Conservation (phyloP, 2,888 invertebrate genomes). For the Cremastinae sp. region DNA sequence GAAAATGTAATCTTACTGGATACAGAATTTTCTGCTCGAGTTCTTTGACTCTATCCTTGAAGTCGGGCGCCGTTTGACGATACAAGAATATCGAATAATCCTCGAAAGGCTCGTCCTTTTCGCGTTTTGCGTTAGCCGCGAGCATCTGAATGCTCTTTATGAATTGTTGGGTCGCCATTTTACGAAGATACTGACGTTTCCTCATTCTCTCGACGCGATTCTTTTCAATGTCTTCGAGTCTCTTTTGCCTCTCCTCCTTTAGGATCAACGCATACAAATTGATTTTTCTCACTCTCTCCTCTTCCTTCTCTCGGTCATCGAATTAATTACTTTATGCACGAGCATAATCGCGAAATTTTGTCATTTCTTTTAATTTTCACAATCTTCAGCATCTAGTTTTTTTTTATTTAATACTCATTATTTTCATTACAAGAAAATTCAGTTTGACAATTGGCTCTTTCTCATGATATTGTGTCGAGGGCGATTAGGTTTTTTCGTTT, state of each 20-base stretch:
- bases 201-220: conserved; percentile 85
- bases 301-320: conserved; percentile 16
- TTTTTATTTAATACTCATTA: conserved; percentile 4
- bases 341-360: conserved; percentile 28
- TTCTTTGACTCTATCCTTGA: conserved; percentile 91
- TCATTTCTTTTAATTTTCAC: conserved; percentile 23
- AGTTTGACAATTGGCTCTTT: conserved; percentile 34
- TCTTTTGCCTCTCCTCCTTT: conserved; percentile 88
- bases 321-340: conserved; percentile 39
- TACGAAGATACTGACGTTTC: conserved; percentile 85
- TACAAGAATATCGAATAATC: conserved; percentile 93
- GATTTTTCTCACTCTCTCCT: conserved; percentile 32
- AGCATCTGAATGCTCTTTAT: conserved; percentile 92
- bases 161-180: conserved; percentile 90
- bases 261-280: conserved; percentile 59
- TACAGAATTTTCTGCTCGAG: conserved; percentile 88
- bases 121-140: conserved; percentile 87
- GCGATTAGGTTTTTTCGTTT: conserved; percentile 3
- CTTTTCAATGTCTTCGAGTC: conserved; percentile 87
- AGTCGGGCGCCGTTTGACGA: conserved; percentile 91
- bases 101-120: conserved; percentile 86
- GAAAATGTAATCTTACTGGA: conserved; percentile 83
- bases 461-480: conserved; percentile 16
- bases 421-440: not conserved
- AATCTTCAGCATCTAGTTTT: conserved; percentile 23